Evolutionary conservation across 1,140 invertebrate species (phyloP).

Genomic region (Pachyrhynchus sulphureomaculatus): DNA sequence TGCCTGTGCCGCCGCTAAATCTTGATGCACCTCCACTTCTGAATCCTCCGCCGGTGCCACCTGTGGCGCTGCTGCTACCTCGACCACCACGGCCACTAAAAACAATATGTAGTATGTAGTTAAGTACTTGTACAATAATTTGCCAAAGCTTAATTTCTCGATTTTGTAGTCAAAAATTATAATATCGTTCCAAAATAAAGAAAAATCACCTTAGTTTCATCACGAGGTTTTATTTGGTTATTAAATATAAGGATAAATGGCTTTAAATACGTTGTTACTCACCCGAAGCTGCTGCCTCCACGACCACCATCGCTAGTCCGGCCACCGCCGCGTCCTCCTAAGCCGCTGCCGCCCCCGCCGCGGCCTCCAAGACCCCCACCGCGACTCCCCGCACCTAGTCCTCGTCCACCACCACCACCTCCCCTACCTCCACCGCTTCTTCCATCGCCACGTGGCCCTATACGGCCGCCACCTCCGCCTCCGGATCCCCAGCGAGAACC

Average conservation of each 20-base stretch:
- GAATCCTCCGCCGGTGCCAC: neutral
- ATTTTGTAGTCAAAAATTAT: neutral
- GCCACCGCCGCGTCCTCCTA: neutral
- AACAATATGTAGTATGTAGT: no score
- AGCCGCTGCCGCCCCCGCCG: no score
- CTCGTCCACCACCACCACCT: neutral
- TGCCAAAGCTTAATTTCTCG: no score
- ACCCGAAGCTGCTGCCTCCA: no score
- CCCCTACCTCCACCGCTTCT: conserved; percentile 29
- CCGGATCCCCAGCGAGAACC: conserved; percentile 28
- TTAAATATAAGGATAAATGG: no score
- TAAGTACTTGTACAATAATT: no score
- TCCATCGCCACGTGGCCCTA: conserved; percentile 31
- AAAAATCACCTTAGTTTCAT: no score
- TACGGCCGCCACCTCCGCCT: conserved; percentile 22
- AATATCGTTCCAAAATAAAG: neutral
- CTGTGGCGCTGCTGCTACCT: neutral
- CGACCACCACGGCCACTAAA: neutral
- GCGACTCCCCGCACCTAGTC: neutral
- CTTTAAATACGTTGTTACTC: no score
- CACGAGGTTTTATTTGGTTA: no score
- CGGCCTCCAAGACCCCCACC: neutral
- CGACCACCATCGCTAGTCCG: no score
- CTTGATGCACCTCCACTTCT: neutral
- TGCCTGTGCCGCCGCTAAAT: neutral